Conservation (phyloP, 2,888 invertebrate genomes). For the Ischnura elegans region DNA sequence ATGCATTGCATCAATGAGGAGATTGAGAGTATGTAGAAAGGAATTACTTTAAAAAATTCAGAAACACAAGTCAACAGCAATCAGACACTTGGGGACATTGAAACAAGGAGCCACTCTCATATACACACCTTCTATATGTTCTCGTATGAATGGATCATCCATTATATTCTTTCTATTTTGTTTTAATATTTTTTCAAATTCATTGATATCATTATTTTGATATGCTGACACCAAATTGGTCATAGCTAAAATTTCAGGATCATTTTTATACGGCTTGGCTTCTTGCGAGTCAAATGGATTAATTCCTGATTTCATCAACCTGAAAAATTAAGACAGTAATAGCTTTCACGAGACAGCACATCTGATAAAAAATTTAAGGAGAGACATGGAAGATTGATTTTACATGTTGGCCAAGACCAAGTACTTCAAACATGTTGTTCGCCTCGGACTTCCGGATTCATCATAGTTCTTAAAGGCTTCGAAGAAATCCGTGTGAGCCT, state of each 20-base stretch:
- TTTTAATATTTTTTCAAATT: constrained; percentile 97
- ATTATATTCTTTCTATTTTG: constrained; percentile 97
- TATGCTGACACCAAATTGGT: constrained; percentile 98
- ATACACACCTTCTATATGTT: constrained; percentile 93
- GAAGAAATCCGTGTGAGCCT: constrained; percentile 99
- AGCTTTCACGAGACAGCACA: too few species aligned
- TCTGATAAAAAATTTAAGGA: constrained; percentile 96
- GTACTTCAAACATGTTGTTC: constrained; percentile 98
- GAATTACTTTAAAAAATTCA: too few species aligned
- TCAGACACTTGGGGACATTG: too few species aligned
- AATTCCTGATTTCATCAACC: constrained; percentile 99
- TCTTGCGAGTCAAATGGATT: constrained; percentile 99
- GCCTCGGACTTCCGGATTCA: constrained; percentile 97
- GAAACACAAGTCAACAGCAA: too few species aligned
- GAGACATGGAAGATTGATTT: constrained; percentile 75
- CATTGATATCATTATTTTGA: constrained; percentile 98
- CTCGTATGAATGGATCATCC: constrained; percentile 99
- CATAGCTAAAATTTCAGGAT: constrained; percentile 99
- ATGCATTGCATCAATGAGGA: too few species aligned
- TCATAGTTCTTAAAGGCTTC: constrained; percentile 99
- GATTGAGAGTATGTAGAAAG: too few species aligned
- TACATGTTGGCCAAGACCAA: constrained; percentile 98
- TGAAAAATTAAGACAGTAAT: constrained; percentile 81
- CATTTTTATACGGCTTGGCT: constrained; percentile 99
- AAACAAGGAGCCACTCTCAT: too few species aligned